Base-by-base conservation (phyloP, 2,113 vertebrate genomes). In the Oryzias melastigma region DNA sequence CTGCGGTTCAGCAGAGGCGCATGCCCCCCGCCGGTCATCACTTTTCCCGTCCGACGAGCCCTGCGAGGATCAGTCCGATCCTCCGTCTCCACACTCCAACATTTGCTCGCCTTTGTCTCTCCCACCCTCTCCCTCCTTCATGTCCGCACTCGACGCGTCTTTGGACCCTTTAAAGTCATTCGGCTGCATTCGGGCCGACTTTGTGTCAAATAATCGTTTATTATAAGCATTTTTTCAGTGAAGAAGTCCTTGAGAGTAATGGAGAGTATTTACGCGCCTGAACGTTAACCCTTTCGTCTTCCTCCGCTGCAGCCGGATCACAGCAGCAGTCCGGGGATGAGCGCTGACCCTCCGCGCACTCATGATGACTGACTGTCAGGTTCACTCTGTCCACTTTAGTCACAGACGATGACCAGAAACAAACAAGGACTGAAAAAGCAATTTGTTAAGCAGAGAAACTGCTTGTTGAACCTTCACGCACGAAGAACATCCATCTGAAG, bases 221-320 rank as follows among this genome's bases (percentile, higher is more conserved):
- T 66, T 75, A 66, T 71, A 74, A 48, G 69, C 75, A 80, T 80
- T 87, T 73, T 27, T 73, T 65, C 8, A 27, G 55, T 19, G 71
- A 78, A 81, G 62, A 35, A 83, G 72, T 68, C 73, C 82, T 78
- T 61, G 73, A 53, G 64, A 80, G 78, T 77, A 18, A 16, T 43
- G 72, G 51, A 68, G 56, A 69, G 83, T 73, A 79, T 92, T 92
- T 92, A 90, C 90, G 89, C 90, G 91, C 89, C 87, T 87, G 86
- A 86, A 88, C 86, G 56, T 92, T 91, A 91, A 92, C 90, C 85
- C 86, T 82, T 90, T 82, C 44, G 29, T 70, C 67, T 65, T 67
- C 45, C 58, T 35, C 64, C 47, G 68, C 67, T 65, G 35, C 3
- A 14, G 14, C 20, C 14, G 52, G 56, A 20, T 13, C 50, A 55